phyloP scores from a whole-genome alignment of 2,888 invertebrate species.

The Scotopteryx bipunctaria region DNA sequence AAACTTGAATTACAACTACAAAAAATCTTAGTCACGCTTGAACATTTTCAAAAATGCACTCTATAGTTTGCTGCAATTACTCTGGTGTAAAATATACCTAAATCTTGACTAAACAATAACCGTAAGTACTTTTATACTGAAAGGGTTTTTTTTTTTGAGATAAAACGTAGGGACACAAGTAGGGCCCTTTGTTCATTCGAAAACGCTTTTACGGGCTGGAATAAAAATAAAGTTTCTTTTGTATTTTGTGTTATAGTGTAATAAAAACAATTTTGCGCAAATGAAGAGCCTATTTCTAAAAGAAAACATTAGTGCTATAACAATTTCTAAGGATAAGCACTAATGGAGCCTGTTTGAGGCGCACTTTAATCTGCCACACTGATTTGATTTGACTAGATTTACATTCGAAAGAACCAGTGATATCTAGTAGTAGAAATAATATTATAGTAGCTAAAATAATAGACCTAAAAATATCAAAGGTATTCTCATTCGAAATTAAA shows the following conservation, averaged over 20 bases:
- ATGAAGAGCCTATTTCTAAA: slow-evolving; percentile 5
- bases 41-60: no score
- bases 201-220: slow-evolving; percentile 45
- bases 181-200: slow-evolving; percentile 47
- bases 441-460: no score
- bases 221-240: slow-evolving; percentile 35
- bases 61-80: not conserved
- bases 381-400: no score
- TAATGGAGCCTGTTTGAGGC: no score
- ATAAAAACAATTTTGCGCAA: slow-evolving; percentile 10
- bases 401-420: no score
- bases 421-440: no score
- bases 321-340: no score
- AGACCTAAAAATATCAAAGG: no score
- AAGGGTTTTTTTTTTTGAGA: slow-evolving; percentile 47
- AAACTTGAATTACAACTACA: no score
- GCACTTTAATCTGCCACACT: no score
- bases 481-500: no score
- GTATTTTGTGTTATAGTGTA: slow-evolving; percentile 23
- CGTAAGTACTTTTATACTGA: slow-evolving; percentile 43
- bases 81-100: slow-evolving; percentile 42
- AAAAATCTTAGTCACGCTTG: no score
- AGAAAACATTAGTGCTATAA: not conserved
- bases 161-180: slow-evolving; percentile 43
- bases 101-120: slow-evolving; percentile 52